Base-by-base conservation (phyloP, 2,113 vertebrate genomes). In the Aix galericulata region DNA sequence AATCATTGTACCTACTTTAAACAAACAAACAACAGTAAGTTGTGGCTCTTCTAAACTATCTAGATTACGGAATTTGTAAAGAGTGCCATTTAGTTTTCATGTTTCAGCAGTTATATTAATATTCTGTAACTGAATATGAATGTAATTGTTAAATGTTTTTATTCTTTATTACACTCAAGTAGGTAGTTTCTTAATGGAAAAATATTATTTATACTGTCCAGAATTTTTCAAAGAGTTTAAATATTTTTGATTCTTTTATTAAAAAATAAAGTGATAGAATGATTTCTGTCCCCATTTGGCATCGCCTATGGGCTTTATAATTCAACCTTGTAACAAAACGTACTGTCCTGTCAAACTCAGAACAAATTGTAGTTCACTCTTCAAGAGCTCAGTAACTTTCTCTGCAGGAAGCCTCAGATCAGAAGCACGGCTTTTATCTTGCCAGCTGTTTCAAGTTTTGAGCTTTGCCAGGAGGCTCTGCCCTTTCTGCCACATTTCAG, bases 371-470 rank as follows among this genome's bases (percentile, higher is more conserved):
- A 17, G 8, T 52, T 34, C 25, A 17, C 8, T 50, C 18, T 40
- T n/a, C 42, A 2, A 21, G 34, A 32, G 5, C 22, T 18, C 14
- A 9, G 8, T 11, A 31, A 6, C 3, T 42, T 29, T 14, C 17
- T 31, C 8, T 3, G 12, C 10, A 13, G 0, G 3, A 46, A 58
- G 53, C 15, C 0, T 17, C 1, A 2, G 73, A 21, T 11, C 20
- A n/a, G 32, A 36, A 58, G n/a, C 1, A 27, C 40, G 20, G 10
- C 9, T 74, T 64, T 58, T 26, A 7, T 17, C 18, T 18, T 9
- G 27, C 40, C 17, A 40, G 32, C 16, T 1, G 0, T 25, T 52
- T 48, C 42, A 29, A 13, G 11, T 1, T 59, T 59, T 6, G 8
- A 3, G 18, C 22, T 68, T 59, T 74, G 36, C 36, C 2, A 15